phyloP scores from a whole-genome alignment of 2,113 vertebrate genomes.

The Syngnathoides biaculeatus region DNA sequence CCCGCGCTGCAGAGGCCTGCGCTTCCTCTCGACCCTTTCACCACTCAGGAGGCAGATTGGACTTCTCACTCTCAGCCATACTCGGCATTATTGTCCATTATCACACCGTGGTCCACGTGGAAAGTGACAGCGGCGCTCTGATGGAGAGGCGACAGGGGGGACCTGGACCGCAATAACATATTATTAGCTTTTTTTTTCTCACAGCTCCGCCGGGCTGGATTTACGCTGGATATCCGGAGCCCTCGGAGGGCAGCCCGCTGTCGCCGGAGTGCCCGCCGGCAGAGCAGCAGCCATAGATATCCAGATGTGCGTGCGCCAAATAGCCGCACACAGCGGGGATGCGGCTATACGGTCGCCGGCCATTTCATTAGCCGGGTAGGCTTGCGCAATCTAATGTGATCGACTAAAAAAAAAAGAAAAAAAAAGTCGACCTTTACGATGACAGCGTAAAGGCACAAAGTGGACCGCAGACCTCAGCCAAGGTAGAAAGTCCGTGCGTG shows the following conservation, averaged over 20 bases:
- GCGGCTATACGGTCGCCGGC: not conserved
- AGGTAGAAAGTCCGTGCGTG: not conserved
- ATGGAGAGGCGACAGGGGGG: constrained; percentile 71
- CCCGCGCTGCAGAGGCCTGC: constrained; percentile 39
- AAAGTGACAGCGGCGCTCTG: constrained; percentile 73
- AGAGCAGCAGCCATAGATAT: constrained; percentile 50
- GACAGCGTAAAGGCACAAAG: not conserved
- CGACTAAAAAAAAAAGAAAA: not conserved
- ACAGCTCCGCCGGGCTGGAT: constrained; percentile 73
- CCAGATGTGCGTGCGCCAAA: constrained; percentile 41
- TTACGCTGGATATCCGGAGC: constrained; percentile 77
- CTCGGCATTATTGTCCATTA: constrained; percentile 78
- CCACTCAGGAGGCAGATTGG: constrained; percentile 71
- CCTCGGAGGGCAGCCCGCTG: constrained; percentile 70
- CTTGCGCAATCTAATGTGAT: not conserved
- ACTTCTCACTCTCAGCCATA: constrained; percentile 66
- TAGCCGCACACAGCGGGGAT: constrained; percentile 18
- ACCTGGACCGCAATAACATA: constrained; percentile 77
- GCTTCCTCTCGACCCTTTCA: constrained; percentile 56
- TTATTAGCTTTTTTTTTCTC: constrained; percentile 79
- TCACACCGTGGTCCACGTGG: constrained; percentile 67
- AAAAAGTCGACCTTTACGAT: not conserved
- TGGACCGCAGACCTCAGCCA: not conserved
- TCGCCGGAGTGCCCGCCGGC: constrained; percentile 58
- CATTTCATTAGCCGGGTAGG: not conserved